Percentiles rank a stretch among this genome's conserved stretches.
phyloP scores from a whole-genome alignment of 1,140 invertebrate genomes.

The Caenorhabditis latens region DNA sequence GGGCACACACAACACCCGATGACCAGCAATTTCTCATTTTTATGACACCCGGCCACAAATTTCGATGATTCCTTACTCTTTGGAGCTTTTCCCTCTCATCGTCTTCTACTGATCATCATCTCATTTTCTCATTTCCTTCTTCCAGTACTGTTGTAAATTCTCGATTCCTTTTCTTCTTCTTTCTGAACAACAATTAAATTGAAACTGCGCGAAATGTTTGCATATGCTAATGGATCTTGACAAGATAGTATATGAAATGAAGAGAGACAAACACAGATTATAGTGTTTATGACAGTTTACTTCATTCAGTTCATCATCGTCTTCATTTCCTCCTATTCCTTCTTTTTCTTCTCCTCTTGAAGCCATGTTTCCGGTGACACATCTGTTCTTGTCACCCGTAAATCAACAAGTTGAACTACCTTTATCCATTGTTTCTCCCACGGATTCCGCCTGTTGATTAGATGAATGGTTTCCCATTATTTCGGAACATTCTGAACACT shows the following conservation, averaged over 20 bases:
- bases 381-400: conserved; percentile 46
- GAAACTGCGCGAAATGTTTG: conserved; percentile 53
- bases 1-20: conserved; percentile 4
- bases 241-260: background rate
- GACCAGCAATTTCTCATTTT: conserved; percentile 56
- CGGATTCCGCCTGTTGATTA: conserved; percentile 14
- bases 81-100: conserved; percentile 5
- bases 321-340: background rate
- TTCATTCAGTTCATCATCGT: conserved; percentile 27
- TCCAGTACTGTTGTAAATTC: conserved; percentile 42
- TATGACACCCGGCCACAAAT: conserved; percentile 53
- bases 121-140: conserved; percentile 21
- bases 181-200: conserved; percentile 41
- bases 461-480: conserved; percentile 42
- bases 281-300: conserved; percentile 54
- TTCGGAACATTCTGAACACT: background rate
- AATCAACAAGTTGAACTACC: conserved; percentile 56
- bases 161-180: background rate
- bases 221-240: conserved; percentile 32
- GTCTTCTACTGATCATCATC: background rate
- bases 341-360: background rate
- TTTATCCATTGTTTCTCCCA: background rate
- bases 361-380: conserved; percentile 11
- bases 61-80: conserved; percentile 40
- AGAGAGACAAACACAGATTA: conserved; percentile 21